Evolutionary conservation across 2,888 invertebrate genomes (phyloP).

Genomic region (Heliconius hortense): DNA sequence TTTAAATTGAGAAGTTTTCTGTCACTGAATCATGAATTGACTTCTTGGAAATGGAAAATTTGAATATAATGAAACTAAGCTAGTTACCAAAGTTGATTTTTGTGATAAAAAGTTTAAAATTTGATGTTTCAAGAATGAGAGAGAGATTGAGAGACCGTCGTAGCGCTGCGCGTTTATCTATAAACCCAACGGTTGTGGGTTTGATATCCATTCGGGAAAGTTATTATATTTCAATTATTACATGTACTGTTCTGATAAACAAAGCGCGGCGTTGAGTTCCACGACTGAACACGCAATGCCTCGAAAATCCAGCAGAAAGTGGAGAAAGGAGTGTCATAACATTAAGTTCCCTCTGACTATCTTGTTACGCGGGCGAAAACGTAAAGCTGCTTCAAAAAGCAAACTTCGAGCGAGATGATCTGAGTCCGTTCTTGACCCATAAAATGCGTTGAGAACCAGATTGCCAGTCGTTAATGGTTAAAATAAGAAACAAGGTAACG

Average conservation of each 20-base stretch:
- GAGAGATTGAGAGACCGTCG: neutral
- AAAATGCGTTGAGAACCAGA: conserved; percentile 34
- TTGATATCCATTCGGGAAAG: too few species aligned
- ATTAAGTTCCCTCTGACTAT: neutral
- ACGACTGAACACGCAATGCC: neutral
- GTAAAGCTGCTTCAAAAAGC: neutral
- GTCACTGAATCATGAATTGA: neutral
- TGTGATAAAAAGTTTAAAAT: neutral
- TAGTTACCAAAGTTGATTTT: neutral
- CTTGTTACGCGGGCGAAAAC: neutral
- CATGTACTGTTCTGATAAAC: neutral
- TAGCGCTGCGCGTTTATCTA: neutral
- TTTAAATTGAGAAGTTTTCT: conserved; percentile 4
- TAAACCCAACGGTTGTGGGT: neutral
- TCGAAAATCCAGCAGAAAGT: neutral
- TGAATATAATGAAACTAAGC: neutral
- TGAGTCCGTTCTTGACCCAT: conserved; percentile 38
- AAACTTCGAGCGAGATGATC: conserved; percentile 2
- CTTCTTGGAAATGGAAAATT: neutral
- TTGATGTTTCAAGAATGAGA: neutral
- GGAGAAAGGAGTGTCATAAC: neutral
- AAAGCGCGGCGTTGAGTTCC: neutral
- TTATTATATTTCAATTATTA: neutral
- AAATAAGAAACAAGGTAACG: conserved; percentile 33
- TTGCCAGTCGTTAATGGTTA: conserved; percentile 37